Evolutionary conservation across 1,140 invertebrate species (phyloP).

Genomic region (Orius insidiosus): DNA sequence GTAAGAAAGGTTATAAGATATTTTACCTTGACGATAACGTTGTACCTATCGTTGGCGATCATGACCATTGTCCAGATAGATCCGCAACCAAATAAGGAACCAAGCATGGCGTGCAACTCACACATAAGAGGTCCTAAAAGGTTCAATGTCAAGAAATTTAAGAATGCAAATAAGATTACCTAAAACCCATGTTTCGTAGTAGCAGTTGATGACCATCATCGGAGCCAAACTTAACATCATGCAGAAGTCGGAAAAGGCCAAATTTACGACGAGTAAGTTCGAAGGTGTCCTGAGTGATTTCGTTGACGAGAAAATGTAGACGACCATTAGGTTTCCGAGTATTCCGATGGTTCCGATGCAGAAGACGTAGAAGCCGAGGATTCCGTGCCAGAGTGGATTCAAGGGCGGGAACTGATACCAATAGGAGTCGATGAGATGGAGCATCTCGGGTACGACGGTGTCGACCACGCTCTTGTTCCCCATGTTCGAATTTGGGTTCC

Average conservation of each 20-base stretch:
- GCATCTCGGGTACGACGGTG: conserved; percentile 50
- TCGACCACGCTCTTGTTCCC: conserved; percentile 54
- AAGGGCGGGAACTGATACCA: conserved; percentile 62
- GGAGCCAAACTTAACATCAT: conserved; percentile 76
- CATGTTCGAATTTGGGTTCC: conserved; percentile 5
- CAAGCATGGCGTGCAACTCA: conserved; percentile 59
- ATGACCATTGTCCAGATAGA: conserved; percentile 72
- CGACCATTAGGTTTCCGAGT: conserved; percentile 67
- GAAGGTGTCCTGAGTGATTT: conserved; percentile 63
- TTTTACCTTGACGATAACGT: conserved; percentile 58
- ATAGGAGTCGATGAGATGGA: conserved; percentile 48
- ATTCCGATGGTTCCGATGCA: conserved; percentile 49
- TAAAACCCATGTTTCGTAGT: conserved; percentile 70
- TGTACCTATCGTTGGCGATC: conserved; percentile 67
- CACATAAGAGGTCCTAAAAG: conserved; percentile 52
- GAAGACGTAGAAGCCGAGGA: conserved; percentile 57
- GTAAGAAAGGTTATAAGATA: not conserved
- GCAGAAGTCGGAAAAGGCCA: conserved; percentile 71
- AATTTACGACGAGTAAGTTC: conserved; percentile 67
- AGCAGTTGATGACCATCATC: conserved; percentile 72
- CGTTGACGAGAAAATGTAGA: conserved; percentile 66
- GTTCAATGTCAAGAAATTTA: not conserved
- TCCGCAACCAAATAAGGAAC: conserved; percentile 58
- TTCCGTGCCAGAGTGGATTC: conserved; percentile 60
- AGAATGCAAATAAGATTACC: conserved; percentile 31